These are phyloP conservation scores for Solenodon paradoxus DNA, from an alignment of 2,113 vertebrate species.

Conservation along the genomic window DNA sequence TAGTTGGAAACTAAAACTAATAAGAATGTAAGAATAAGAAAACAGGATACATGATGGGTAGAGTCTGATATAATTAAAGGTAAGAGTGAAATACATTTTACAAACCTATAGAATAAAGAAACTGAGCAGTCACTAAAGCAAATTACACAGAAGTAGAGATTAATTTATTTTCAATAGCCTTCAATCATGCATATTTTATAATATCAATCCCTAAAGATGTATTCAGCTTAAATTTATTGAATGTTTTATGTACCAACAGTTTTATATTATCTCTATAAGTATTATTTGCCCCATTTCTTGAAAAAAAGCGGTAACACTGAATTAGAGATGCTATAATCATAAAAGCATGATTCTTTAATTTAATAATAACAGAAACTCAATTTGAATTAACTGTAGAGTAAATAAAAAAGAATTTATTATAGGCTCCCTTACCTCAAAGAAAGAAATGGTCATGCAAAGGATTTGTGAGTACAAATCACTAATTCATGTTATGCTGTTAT, in stretches of 20 bases:
- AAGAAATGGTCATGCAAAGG: not conserved
- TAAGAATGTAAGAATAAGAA: constrained; percentile 1
- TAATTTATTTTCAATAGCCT: constrained; percentile 16
- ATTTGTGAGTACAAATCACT: not conserved
- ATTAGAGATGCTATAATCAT: not conserved
- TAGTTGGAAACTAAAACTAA: constrained; percentile 1
- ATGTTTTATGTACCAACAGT: not conserved
- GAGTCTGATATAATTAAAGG: constrained; percentile 1
- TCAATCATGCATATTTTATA: not conserved
- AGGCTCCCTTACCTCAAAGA: not conserved
- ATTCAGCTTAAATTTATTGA: not conserved
- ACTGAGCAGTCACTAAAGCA: constrained; percentile 19
- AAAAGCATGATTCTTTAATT: not conserved
- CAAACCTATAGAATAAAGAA: not conserved
- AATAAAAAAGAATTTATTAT: not conserved
- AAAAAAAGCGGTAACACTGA: not conserved
- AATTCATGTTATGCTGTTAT: not conserved
- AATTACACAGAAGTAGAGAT: constrained; percentile 4
- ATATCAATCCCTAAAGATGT: not conserved
- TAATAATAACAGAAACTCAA: not conserved
- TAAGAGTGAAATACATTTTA: constrained; percentile 15
- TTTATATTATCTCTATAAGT: not conserved
- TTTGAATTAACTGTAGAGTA: not conserved
- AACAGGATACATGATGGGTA: not conserved
- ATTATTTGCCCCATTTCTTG: not conserved